Conservation (phyloP, 2,888 invertebrate genomes). For the Drosophila birchii region DNA sequence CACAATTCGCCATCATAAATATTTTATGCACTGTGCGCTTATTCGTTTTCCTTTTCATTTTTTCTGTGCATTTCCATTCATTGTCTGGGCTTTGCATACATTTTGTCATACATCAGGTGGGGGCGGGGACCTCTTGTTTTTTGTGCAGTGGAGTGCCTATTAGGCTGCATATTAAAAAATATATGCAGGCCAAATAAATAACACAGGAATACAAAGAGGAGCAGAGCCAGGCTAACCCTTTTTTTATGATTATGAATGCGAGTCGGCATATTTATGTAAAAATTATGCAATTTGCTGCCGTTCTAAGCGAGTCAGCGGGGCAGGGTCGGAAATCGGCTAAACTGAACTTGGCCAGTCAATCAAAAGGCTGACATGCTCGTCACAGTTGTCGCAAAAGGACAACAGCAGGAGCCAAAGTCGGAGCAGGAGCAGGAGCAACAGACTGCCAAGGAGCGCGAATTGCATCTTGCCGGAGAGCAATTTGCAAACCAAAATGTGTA, state of each 20-base stretch:
- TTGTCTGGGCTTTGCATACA: conserved; percentile 71
- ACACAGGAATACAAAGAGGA: conserved; percentile 53
- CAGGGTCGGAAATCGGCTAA: conserved; percentile 60
- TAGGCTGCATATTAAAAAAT: conserved; percentile 78
- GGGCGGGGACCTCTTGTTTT: conserved; percentile 12
- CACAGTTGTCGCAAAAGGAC: conserved; percentile 76
- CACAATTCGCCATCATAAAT: conserved; percentile 76
- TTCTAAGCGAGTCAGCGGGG: conserved; percentile 61
- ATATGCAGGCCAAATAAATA: conserved; percentile 72
- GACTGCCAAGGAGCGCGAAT: conserved; percentile 49
- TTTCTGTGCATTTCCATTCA: not conserved
- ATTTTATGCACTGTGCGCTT: conserved; percentile 72
- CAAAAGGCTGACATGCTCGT: conserved; percentile 79
- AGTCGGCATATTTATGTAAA: conserved; percentile 81
- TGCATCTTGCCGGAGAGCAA: conserved; percentile 73
- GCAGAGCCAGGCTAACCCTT: conserved; percentile 71
- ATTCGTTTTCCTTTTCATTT: conserved; percentile 3
- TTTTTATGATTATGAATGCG: conserved; percentile 79
- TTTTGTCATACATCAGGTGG: conserved; percentile 61
- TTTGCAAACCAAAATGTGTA: conserved; percentile 81
- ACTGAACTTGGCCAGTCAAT: conserved; percentile 79
- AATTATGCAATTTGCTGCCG: conserved; percentile 81
- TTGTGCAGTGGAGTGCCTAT: conserved; percentile 69
- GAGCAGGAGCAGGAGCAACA: conserved; percentile 5
- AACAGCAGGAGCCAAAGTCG: conserved; percentile 7